These are phyloP conservation scores for Eurytoma californica DNA, from an alignment of 2,888 invertebrate species.

Conservation along the genomic window DNA sequence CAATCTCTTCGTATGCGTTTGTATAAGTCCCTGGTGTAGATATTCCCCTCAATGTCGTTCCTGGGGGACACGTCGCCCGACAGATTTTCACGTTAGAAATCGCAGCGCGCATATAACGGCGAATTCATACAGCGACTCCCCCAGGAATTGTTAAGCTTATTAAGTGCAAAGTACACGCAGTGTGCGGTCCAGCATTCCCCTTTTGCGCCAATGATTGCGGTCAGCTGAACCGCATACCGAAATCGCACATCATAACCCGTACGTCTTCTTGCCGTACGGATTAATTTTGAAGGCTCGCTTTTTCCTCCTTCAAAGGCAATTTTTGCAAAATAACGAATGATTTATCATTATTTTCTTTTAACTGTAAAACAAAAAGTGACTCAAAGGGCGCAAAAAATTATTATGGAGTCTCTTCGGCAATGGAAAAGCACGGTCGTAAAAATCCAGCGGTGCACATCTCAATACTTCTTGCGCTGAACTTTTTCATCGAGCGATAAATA, in stretches of 20 bases:
- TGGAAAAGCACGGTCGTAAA: not conserved
- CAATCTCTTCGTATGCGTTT: conserved; percentile 31
- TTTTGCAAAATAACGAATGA: too few species aligned
- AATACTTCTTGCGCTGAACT: not conserved
- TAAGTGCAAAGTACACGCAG: conserved; percentile 57
- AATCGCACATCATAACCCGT: too few species aligned
- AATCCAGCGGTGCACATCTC: not conserved
- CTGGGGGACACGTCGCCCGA: conserved; percentile 52
- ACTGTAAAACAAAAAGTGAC: too few species aligned
- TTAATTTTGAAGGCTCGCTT: not conserved
- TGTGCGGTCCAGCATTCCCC: not conserved
- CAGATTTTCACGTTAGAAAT: conserved; percentile 67
- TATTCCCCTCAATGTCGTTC: conserved; percentile 48
- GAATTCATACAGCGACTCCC: conserved; percentile 60
- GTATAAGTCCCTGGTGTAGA: conserved; percentile 38
- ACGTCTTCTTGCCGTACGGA: not conserved
- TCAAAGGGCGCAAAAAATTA: not conserved
- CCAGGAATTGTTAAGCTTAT: conserved; percentile 69
- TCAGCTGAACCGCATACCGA: too few species aligned
- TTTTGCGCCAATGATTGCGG: not conserved
- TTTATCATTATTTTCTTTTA: too few species aligned
- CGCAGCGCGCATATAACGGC: conserved; percentile 59
- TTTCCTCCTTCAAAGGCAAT: not conserved
- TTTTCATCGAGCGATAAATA: conserved; percentile 30
- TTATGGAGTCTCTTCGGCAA: not conserved